Percentiles rank a stretch among this genome's conserved stretches.
Evolutionary conservation across 2,888 invertebrate genomes (phyloP).

Genomic region (Cephus spinipes): DNA sequence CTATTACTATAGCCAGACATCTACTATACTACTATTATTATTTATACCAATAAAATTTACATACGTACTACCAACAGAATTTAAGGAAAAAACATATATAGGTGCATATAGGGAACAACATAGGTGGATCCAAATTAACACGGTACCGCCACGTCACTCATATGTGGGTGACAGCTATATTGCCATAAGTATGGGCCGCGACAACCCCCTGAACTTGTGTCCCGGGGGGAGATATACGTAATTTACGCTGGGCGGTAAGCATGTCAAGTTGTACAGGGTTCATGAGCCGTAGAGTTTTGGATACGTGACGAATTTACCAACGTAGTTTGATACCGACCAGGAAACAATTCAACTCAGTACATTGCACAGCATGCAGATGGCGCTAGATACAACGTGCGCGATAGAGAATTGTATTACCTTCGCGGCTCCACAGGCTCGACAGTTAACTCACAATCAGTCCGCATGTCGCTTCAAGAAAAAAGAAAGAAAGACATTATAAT

Average conservation of each 20-base stretch:
- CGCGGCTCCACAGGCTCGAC: slow-evolving; percentile 61
- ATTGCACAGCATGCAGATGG: slow-evolving; percentile 35
- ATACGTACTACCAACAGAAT: neutral
- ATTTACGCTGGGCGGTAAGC: no score
- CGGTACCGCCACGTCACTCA: no score
- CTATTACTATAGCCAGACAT: neutral
- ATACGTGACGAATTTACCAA: neutral
- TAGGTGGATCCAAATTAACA: neutral
- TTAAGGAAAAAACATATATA: neutral
- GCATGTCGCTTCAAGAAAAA: slow-evolving; percentile 55
- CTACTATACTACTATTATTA: neutral
- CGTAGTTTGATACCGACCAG: neutral
- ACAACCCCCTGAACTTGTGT: no score
- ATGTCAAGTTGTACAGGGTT: neutral
- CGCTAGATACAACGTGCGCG: slow-evolving; percentile 49
- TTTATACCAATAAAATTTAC: neutral
- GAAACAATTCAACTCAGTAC: neutral
- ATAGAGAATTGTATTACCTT: slow-evolving; percentile 59
- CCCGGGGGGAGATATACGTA: no score
- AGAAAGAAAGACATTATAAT: slow-evolving; percentile 34
- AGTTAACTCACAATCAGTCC: slow-evolving; percentile 52
- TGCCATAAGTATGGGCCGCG: no score
- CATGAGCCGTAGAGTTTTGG: neutral
- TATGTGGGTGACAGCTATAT: no score
- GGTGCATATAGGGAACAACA: neutral